Percentiles rank a stretch among this genome's conserved stretches.
These are phyloP conservation scores for Caenorhabditis becei DNA, from an alignment of 2,888 invertebrate species.

Conservation along the genomic window DNA sequence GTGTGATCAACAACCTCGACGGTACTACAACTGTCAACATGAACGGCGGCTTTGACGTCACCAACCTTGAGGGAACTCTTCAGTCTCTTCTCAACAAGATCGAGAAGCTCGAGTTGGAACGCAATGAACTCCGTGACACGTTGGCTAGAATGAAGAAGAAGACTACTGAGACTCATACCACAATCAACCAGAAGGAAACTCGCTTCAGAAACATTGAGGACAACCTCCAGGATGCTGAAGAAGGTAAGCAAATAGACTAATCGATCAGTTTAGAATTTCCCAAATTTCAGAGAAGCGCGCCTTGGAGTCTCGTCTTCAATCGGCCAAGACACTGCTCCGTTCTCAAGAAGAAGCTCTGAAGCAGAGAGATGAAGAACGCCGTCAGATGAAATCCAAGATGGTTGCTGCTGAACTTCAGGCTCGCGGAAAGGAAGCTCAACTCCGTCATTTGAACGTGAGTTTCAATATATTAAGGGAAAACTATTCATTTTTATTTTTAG, in stretches of 20 bases:
- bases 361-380: constrained; percentile 80
- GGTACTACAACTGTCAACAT: constrained; percentile 72
- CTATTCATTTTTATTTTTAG: constrained; percentile 57
- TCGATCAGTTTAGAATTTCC: neutral
- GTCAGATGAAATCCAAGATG: constrained; percentile 80
- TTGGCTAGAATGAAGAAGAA: constrained; percentile 80
- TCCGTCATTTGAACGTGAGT: constrained; percentile 78
- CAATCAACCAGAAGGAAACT: constrained; percentile 78
- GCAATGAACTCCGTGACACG: constrained; percentile 80
- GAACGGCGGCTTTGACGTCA: constrained; percentile 73
- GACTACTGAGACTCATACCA: constrained; percentile 78
- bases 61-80: constrained; percentile 76
- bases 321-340: constrained; percentile 78
- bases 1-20: constrained; percentile 60
- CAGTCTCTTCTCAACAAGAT: constrained; percentile 77
- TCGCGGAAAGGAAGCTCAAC: constrained; percentile 81
- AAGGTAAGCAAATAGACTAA: constrained; percentile 65
- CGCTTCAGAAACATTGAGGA: constrained; percentile 79
- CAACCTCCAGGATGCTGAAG: constrained; percentile 78
- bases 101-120: constrained; percentile 79
- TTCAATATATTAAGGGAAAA: neutral
- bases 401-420: constrained; percentile 81
- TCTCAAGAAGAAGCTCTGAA: constrained; percentile 80
- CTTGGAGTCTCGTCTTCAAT: constrained; percentile 75
- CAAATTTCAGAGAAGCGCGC: constrained; percentile 77